These are phyloP conservation scores for Ischnura elegans DNA, from an alignment of 2,888 invertebrate genomes.

Conservation along the genomic window DNA sequence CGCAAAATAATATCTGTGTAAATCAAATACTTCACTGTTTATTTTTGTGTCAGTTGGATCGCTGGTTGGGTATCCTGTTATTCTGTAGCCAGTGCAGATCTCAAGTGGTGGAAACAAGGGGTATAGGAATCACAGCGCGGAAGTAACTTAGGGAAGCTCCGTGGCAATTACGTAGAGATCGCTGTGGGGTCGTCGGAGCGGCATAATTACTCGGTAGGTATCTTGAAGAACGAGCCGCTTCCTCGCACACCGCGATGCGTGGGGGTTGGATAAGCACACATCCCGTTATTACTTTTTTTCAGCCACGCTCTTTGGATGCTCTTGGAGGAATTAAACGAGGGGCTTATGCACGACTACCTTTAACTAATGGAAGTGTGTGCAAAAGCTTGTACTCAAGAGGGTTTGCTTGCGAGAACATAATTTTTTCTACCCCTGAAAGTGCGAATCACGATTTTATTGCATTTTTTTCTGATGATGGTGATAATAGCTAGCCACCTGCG, in stretches of 20 bases:
- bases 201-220: neutral
- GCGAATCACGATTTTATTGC: neutral
- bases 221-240: conserved; percentile 1
- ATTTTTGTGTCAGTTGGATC: too few species aligned
- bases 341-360: neutral
- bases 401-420: neutral
- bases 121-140: too few species aligned
- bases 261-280: neutral
- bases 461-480: neutral
- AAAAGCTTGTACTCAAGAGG: neutral
- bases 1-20: too few species aligned
- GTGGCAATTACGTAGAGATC: neutral
- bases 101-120: too few species aligned
- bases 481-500: neutral
- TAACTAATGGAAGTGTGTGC: neutral
- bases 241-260: neutral
- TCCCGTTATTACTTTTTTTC: conserved; percentile 21
- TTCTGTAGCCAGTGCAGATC: too few species aligned
- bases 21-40: too few species aligned
- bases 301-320: neutral
- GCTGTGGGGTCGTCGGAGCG: neutral
- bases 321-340: neutral
- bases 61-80: too few species aligned
- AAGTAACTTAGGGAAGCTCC: neutral
- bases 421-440: neutral